These are phyloP conservation scores for Scaptomyza cyrtandrae DNA, from an alignment of 2,888 invertebrate species.

Conservation along the genomic window DNA sequence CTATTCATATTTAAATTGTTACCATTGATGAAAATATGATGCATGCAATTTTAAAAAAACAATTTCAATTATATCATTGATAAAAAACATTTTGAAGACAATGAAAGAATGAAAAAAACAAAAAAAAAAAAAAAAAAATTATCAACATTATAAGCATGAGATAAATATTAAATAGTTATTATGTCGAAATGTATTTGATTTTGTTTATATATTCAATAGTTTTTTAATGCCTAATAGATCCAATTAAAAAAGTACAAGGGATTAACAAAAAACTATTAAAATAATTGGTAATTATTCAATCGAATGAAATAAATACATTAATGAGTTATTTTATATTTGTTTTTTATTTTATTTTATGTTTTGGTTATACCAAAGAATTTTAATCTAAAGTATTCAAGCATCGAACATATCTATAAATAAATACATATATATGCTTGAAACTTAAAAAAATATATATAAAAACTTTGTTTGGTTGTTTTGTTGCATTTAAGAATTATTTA, in stretches of 20 bases:
- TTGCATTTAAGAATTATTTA: conserved; percentile 52
- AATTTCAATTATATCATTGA: conserved; percentile 1
- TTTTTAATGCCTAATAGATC: not conserved
- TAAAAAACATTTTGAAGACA: not conserved
- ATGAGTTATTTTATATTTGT: not conserved
- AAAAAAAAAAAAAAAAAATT: not conserved
- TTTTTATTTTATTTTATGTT: no score
- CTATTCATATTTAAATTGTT: conserved; percentile 10
- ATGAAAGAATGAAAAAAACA: no score
- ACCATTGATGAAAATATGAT: conserved; percentile 2
- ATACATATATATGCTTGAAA: not conserved
- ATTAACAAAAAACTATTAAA: not conserved
- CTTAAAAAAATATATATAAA: not conserved
- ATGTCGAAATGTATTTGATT: not conserved
- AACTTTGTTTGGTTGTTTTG: not conserved
- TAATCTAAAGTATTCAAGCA: not conserved
- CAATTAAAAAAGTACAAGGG: not conserved
- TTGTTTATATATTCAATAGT: not conserved
- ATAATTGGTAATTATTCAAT: not conserved
- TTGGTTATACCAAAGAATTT: not conserved
- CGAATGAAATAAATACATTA: not conserved
- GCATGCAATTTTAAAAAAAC: conserved; percentile 16
- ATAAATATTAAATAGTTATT: not conserved
- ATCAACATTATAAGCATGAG: not conserved
- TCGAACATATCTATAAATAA: not conserved